A percentile compares a stretch with the other conserved stretches of the same genome.
Conservation (phyloP, 1,140 invertebrate genomes). For the Ceratosolen solmsi region DNA sequence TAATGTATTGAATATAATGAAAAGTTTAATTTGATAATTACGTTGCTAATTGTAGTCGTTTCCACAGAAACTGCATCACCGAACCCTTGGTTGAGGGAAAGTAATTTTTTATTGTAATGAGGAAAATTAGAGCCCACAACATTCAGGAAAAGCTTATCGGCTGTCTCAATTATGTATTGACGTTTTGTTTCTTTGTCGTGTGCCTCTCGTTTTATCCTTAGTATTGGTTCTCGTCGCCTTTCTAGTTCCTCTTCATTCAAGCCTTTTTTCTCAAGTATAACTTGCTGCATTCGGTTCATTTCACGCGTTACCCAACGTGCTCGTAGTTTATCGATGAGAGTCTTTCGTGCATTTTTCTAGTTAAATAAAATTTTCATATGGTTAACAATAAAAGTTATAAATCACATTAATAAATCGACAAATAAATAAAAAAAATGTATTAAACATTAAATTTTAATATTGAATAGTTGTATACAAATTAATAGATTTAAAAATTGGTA, state of each 20-base stretch:
- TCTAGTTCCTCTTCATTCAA: slow-evolving; percentile 71
- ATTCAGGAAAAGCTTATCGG: slow-evolving; percentile 61
- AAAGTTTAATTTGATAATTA: background rate
- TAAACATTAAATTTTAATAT: too few species aligned
- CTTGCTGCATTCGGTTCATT: slow-evolving; percentile 70
- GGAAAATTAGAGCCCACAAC: slow-evolving; percentile 59
- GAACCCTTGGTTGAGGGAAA: background rate
- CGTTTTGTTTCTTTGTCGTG: slow-evolving; percentile 65
- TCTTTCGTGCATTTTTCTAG: slow-evolving; percentile 57
- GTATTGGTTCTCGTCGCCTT: slow-evolving; percentile 66
- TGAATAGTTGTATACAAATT: too few species aligned
- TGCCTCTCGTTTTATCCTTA: slow-evolving; percentile 67
- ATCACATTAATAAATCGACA: too few species aligned
- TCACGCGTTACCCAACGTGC: slow-evolving; percentile 67
- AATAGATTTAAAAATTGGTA: too few species aligned
- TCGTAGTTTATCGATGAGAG: slow-evolving; percentile 65
- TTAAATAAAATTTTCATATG: too few species aligned
- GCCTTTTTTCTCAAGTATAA: slow-evolving; percentile 71
- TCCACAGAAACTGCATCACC: background rate
- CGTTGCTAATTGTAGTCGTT: background rate
- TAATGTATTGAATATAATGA: too few species aligned
- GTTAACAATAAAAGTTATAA: background rate
- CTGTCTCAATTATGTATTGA: slow-evolving; percentile 54
- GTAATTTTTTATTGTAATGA: slow-evolving; percentile 42
- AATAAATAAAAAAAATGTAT: too few species aligned